Percentiles rank a stretch among this genome's conserved stretches.
phyloP scores from a whole-genome alignment of 2,888 invertebrate genomes.

The Eristalis pertinax region DNA sequence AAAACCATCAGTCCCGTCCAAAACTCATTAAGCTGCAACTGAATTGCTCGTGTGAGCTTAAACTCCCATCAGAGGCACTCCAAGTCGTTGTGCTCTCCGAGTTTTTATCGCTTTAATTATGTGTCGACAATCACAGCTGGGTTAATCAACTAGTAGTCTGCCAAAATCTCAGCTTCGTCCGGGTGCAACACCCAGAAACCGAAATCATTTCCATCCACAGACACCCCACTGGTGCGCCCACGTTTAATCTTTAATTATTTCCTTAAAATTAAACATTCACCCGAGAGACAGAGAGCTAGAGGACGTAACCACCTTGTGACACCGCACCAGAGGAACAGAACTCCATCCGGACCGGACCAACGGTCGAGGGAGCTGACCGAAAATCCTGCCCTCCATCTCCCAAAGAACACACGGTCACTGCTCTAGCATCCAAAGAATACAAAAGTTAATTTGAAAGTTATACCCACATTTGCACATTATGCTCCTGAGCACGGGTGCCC shows the following conservation, averaged over 20 bases:
- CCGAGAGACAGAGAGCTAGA: background rate
- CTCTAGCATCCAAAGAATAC: constrained; percentile 48
- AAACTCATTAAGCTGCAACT: background rate
- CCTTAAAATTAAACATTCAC: constrained; percentile 55
- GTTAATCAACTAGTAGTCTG: constrained; percentile 19
- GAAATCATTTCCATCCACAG: constrained; percentile 5
- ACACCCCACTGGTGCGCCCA: constrained; percentile 12
- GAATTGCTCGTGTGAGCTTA: background rate
- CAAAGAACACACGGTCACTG: background rate
- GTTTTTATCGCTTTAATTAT: constrained; percentile 34
- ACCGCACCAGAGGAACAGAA: constrained; percentile 37
- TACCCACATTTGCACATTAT: constrained; percentile 68
- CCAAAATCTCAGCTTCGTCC: constrained; percentile 24
- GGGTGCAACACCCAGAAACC: constrained; percentile 15
- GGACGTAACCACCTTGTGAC: constrained; percentile 36
- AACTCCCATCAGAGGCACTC: background rate
- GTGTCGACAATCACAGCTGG: constrained; percentile 33
- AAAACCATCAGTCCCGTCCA: background rate
- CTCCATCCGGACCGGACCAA: constrained; percentile 8
- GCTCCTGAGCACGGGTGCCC: background rate
- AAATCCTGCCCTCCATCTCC: background rate
- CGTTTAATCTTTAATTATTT: constrained; percentile 60
- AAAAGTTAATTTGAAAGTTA: constrained; percentile 70
- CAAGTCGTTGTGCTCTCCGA: background rate
- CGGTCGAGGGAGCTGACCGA: constrained; percentile 5